Conservation (phyloP, 2,113 vertebrate genomes). For the Motacilla alba region DNA sequence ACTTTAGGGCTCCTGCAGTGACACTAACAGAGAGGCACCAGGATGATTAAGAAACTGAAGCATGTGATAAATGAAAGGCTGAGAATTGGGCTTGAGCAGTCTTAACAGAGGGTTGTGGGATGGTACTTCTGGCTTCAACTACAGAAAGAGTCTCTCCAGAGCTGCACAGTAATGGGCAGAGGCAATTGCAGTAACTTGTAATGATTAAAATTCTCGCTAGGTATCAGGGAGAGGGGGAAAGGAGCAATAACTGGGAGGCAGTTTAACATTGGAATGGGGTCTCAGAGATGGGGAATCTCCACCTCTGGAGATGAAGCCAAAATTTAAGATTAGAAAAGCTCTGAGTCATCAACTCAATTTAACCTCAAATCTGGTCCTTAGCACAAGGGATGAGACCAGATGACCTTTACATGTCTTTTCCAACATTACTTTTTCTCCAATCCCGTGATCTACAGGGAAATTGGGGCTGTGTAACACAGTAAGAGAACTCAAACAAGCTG, state of each 20-base stretch:
- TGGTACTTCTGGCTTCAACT: neutral
- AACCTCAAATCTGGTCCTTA: neutral
- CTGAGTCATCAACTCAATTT: neutral
- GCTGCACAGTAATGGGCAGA: neutral
- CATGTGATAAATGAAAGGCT: neutral
- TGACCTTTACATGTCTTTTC: neutral
- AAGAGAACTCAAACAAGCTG: neutral
- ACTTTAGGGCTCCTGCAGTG: neutral
- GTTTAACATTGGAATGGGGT: neutral
- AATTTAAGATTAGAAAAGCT: neutral
- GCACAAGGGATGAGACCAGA: neutral
- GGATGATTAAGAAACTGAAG: neutral
- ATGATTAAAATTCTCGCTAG: neutral
- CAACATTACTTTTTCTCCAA: neutral
- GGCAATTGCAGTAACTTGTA: neutral
- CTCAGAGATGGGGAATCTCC: neutral
- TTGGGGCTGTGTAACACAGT: neutral
- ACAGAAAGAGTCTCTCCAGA: neutral
- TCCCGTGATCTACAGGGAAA: neutral
- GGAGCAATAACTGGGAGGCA: neutral
- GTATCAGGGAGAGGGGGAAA: neutral
- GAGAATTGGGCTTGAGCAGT: rapidly evolving
- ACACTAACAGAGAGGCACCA: neutral
- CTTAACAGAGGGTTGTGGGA: neutral
- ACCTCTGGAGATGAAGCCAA: neutral